phyloP scores from a whole-genome alignment of 2,888 invertebrate genomes.

The Catocala fraxini region DNA sequence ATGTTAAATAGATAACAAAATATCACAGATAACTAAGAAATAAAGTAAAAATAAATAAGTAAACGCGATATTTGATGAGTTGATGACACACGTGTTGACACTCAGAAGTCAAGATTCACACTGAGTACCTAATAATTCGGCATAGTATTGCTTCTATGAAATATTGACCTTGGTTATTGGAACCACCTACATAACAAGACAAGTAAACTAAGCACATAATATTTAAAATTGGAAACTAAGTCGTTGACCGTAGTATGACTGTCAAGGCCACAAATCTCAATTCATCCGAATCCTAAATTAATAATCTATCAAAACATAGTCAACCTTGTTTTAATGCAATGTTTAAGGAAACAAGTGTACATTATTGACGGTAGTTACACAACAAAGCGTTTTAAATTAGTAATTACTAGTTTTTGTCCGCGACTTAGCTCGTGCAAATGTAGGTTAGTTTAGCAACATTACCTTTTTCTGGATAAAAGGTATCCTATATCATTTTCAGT shows the following conservation, averaged over 20 bases:
- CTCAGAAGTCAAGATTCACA: slow-evolving; percentile 51
- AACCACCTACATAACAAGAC: slow-evolving; percentile 76
- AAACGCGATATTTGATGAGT: not conserved
- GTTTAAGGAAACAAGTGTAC: too few relatives aligned
- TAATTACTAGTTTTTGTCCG: too few relatives aligned
- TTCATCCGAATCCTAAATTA: slow-evolving; percentile 17
- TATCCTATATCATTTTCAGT: too few relatives aligned
- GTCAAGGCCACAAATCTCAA: slow-evolving; percentile 60
- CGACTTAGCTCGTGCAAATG: too few relatives aligned
- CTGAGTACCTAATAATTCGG: slow-evolving; percentile 44
- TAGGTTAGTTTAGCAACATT: too few relatives aligned
- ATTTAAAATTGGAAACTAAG: slow-evolving; percentile 62
- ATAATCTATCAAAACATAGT: too few relatives aligned
- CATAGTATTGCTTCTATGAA: slow-evolving; percentile 26
- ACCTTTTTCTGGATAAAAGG: too few relatives aligned
- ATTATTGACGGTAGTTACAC: too few relatives aligned
- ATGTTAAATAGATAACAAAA: not conserved
- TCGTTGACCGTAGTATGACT: slow-evolving; percentile 64
- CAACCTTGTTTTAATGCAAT: too few relatives aligned
- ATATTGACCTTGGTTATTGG: slow-evolving; percentile 72
- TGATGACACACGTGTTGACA: slow-evolving; percentile 24
- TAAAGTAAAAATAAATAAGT: not conserved
- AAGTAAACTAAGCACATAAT: slow-evolving; percentile 56
- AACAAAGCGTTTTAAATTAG: too few relatives aligned
- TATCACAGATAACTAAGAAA: slow-evolving; percentile 1